Percentiles rank a stretch among this genome's conserved stretches.
These are phyloP conservation scores for Chamaea fasciata DNA, from an alignment of 2,113 vertebrate species.

Conservation along the genomic window DNA sequence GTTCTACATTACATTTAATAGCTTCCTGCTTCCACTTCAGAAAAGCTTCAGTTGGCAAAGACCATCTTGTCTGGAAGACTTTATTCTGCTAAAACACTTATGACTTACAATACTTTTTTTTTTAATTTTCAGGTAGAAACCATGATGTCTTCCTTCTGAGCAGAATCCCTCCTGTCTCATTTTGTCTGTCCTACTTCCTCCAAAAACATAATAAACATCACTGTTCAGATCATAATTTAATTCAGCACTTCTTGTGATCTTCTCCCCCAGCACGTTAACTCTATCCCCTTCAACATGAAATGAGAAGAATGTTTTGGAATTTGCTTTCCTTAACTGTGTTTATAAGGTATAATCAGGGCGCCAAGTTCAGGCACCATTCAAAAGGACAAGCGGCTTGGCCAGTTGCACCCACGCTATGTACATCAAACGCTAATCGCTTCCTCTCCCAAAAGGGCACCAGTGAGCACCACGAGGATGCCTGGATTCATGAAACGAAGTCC, in stretches of 20 bases:
- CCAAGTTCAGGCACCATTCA: neutral
- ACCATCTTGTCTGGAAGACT: neutral
- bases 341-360: neutral
- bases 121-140: neutral
- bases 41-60: neutral
- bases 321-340: neutral
- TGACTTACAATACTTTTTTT: neutral
- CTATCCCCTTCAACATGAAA: neutral
- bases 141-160: neutral
- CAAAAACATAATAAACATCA: neutral
- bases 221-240: neutral
- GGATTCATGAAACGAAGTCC: rapidly evolving
- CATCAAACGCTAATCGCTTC: rapidly evolving
- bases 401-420: neutral
- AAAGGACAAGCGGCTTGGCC: neutral
- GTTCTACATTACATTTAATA: neutral
- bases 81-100: neutral
- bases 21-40: neutral
- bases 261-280: neutral
- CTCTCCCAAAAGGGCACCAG: neutral
- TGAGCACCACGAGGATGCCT: neutral
- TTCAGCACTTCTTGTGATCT: neutral
- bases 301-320: neutral
- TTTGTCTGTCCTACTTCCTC: neutral
- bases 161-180: neutral